Base-by-base conservation (phyloP, 2,797 vertebrate genomes). In the Yasuhikotakia modesta region DNA sequence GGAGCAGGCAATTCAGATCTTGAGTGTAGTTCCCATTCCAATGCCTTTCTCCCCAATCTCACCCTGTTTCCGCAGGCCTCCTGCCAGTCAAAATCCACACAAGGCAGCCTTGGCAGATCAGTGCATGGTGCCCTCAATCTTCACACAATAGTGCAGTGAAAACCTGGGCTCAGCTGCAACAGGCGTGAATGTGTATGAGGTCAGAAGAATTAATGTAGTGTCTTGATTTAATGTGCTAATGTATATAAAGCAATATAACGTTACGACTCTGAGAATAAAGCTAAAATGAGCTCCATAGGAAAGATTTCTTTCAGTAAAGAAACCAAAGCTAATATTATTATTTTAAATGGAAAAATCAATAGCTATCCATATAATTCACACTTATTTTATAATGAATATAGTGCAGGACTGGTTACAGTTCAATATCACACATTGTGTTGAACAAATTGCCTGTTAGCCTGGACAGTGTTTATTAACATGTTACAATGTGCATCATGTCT, bases 1-100 rank as follows among this genome's bases (percentile, higher is more conserved):
- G 96, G 96, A 97, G 96, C 95, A 95, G 94, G 94, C 94, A 96
- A 96, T 96, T 96, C 94, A 96, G 93, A 95, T 94, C 94, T 95
- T 94, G 95, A 96, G 95, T 96, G 94, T 93, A 93, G 95, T 95
- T 95, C 94, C 94, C 94, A 95, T 95, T 94, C 94, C 94, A 95
- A 79, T 83, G 81, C 92, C 93, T 93, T 93, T 94, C n/a, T n/a
- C 70, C 76, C 73, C 73, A 79, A 70, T 84, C 84, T 78, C 83
- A 78, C 74, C 84, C 93, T 91, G 92, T 93, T 94, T 94, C 93
- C 93, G 94, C 93, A 94, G 94, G 93, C 83, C 85, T 84, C 82
- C 84, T 95, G 94, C 95, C 94, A 95, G 93, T 95, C 94, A 94
- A 91, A 90, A 91, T 91, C 91, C 93, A 94, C 88, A 94, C 67